Percentiles rank a stretch among this genome's conserved stretches.
Conservation (phyloP, 2,888 invertebrate genomes). For the Ochropleura leucogaster region DNA sequence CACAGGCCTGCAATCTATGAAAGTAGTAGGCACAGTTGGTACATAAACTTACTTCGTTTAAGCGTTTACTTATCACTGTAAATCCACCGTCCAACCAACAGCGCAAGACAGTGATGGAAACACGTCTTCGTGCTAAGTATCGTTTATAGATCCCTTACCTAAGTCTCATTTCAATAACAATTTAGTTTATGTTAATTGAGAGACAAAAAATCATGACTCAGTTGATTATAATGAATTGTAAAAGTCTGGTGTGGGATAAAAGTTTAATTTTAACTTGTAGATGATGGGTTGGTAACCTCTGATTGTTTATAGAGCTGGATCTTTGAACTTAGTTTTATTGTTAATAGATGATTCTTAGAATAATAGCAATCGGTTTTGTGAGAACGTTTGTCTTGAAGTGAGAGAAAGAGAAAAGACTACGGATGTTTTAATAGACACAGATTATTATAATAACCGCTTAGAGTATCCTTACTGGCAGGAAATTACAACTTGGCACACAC, state of each 20-base stretch:
- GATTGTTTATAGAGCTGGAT: conserved; percentile 40
- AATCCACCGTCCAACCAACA: background rate
- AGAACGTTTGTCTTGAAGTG: background rate
- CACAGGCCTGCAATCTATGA: background rate
- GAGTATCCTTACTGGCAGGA: background rate
- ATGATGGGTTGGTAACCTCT: conserved; percentile 48
- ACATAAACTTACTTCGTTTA: background rate
- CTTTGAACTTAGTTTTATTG: conserved; percentile 55
- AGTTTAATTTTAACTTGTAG: conserved; percentile 31
- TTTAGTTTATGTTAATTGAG: conserved; percentile 53
- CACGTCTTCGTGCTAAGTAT: background rate
- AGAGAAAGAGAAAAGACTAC: background rate
- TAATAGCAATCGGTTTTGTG: conserved; percentile 13
- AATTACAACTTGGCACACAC: background rate
- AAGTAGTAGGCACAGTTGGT: background rate
- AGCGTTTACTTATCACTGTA: background rate
- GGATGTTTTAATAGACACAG: background rate
- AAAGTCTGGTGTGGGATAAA: conserved; percentile 50
- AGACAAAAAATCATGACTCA: conserved; percentile 52
- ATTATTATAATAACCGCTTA: background rate
- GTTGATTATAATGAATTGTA: conserved; percentile 47
- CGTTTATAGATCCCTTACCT: background rate
- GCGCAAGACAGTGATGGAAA: background rate
- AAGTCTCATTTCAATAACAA: conserved; percentile 47
- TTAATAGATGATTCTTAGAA: conserved; percentile 23